phyloP scores from a whole-genome alignment of 2,888 invertebrate genomes.

The Agrochola circellaris region DNA sequence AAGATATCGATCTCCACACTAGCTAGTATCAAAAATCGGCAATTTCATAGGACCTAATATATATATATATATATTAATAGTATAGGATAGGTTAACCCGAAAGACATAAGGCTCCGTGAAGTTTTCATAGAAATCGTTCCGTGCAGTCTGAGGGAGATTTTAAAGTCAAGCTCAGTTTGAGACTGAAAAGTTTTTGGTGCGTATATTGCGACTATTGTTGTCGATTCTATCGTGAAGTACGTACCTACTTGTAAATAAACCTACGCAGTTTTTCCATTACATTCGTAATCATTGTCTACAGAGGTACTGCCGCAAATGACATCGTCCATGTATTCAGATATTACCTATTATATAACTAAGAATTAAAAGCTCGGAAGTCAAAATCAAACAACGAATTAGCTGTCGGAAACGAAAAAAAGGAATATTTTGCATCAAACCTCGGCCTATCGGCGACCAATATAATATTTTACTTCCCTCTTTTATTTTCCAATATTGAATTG shows the following conservation, averaged over 20 bases:
- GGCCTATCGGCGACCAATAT: not conserved
- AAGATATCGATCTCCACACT: too few species aligned
- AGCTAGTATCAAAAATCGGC: too few species aligned
- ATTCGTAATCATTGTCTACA: not conserved
- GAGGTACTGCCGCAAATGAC: not conserved
- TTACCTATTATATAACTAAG: not conserved
- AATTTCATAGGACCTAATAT: too few species aligned
- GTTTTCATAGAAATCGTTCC: too few species aligned
- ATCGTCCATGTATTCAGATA: not conserved
- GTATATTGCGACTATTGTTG: not conserved
- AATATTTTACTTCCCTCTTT: not conserved
- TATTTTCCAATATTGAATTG: conserved; percentile 17
- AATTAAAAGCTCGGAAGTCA: not conserved
- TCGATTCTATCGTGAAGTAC: not conserved
- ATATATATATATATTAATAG: too few species aligned
- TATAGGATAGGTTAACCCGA: too few species aligned
- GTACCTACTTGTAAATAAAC: conserved; percentile 7
- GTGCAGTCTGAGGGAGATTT: not conserved
- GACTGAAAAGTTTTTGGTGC: not conserved
- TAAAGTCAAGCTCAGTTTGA: not conserved
- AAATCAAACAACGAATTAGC: conserved; percentile 9
- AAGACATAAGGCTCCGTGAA: too few species aligned
- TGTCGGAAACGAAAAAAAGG: not conserved
- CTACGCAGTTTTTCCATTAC: not conserved
- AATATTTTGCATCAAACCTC: not conserved